Evolutionary conservation across 2,888 invertebrate genomes (phyloP).

Genomic region (Deilephila porcellus): DNA sequence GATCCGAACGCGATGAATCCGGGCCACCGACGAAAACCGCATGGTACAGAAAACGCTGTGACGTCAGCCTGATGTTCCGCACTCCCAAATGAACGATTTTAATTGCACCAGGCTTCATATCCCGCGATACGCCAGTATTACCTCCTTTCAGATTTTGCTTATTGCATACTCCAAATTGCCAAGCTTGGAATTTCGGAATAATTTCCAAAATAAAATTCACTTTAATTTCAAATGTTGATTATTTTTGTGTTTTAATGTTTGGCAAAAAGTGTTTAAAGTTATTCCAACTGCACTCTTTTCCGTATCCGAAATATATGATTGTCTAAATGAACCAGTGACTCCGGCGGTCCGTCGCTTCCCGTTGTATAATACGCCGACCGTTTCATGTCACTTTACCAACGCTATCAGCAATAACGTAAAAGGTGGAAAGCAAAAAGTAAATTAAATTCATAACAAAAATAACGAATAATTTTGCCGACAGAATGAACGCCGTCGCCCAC

Average conservation of each 20-base stretch:
- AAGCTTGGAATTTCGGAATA: not conserved
- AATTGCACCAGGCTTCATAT: conserved; percentile 3
- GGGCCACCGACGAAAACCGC: not conserved
- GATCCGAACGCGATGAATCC: not conserved
- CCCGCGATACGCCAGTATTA: not conserved
- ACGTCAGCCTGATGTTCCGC: not conserved
- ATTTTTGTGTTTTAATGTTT: no score
- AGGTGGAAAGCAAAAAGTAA: not conserved
- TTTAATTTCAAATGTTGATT: no score
- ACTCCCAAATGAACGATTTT: conserved; percentile 6
- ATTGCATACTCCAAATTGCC: not conserved
- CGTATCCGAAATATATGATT: no score
- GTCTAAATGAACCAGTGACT: no score
- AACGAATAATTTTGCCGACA: conserved; percentile 16
- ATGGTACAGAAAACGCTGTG: not conserved
- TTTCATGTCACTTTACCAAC: not conserved
- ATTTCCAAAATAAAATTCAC: not conserved
- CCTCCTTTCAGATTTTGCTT: not conserved
- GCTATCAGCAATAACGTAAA: not conserved
- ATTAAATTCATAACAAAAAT: conserved; percentile 19
- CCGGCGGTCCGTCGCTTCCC: no score
- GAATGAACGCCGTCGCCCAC: conserved; percentile 51
- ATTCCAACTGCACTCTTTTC: no score
- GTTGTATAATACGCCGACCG: no score
- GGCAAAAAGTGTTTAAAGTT: no score